Percentiles rank a stretch among this genome's conserved stretches.
Conservation (phyloP, 2,113 vertebrate species). For the Sterrhoptilus dennistouni region DNA sequence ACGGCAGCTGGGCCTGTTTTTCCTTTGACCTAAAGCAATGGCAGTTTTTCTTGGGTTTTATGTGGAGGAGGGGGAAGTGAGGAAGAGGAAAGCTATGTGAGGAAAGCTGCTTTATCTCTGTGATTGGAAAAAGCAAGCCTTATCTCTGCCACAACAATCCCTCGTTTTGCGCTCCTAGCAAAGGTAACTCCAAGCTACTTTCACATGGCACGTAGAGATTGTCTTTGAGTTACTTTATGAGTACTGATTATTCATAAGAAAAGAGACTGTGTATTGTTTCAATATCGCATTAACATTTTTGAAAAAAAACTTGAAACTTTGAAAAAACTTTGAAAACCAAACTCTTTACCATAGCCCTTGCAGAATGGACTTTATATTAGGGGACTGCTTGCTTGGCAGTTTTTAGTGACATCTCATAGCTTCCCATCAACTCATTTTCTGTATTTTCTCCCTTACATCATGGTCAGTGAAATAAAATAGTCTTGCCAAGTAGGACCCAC, state of each 20-base stretch:
- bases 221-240: not conserved
- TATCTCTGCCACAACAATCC: fast-evolving
- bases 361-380: not conserved
- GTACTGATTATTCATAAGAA: not conserved
- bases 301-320: not conserved
- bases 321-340: not conserved
- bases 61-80: not conserved
- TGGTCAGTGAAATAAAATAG: not conserved
- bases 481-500: not conserved
- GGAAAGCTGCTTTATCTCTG: not conserved
- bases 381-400: not conserved
- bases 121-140: not conserved
- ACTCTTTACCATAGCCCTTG: not conserved
- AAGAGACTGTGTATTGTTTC: not conserved
- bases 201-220: not conserved
- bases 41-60: constrained; percentile 53
- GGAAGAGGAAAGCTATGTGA: not conserved
- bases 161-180: not conserved
- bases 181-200: not conserved
- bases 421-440: not conserved
- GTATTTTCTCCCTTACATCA: not conserved
- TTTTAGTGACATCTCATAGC: not conserved
- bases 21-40: constrained; percentile 66
- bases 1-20: constrained; percentile 66
- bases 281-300: not conserved